Conservation (phyloP, 2,797 vertebrate genomes). For the Neosilurus hyrtlii region DNA sequence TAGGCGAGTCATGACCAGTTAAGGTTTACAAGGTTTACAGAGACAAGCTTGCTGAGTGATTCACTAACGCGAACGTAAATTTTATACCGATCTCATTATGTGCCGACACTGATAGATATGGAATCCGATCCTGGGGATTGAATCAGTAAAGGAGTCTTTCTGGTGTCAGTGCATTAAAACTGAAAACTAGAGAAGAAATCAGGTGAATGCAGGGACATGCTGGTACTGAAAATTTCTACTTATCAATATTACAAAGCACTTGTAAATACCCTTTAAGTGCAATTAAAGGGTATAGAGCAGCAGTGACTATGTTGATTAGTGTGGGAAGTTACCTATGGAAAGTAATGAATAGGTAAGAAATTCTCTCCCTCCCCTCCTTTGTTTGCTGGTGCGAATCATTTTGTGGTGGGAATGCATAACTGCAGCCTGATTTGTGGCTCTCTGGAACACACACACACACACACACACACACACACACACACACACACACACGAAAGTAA, state of each 20-base stretch:
- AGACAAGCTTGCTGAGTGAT: constrained; percentile 69
- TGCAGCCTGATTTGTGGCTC: constrained; percentile 65
- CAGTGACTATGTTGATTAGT: background rate
- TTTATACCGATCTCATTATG: constrained; percentile 71
- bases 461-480: constrained; percentile 42
- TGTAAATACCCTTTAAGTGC: background rate
- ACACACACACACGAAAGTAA: background rate
- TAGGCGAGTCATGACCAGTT: constrained; percentile 58
- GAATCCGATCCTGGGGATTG: background rate
- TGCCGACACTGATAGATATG: background rate
- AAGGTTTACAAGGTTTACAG: constrained; percentile 46
- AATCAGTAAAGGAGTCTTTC: background rate
- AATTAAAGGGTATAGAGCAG: background rate
- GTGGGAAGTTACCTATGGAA: constrained; percentile 34
- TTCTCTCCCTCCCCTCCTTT: constrained; percentile 54
- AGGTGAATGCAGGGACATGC: background rate
- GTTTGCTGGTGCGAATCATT: constrained; percentile 65
- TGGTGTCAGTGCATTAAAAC: background rate
- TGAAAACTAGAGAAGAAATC: background rate
- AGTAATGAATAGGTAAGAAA: constrained; percentile 40
- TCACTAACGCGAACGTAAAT: constrained; percentile 79
- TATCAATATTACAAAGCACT: no score
- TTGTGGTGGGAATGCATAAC: constrained; percentile 70
- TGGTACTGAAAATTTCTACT: no score
- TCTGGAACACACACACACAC: constrained; percentile 58